These are phyloP conservation scores for Tamandua tetradactyla DNA, from an alignment of 2,797 vertebrate species.

Conservation along the genomic window DNA sequence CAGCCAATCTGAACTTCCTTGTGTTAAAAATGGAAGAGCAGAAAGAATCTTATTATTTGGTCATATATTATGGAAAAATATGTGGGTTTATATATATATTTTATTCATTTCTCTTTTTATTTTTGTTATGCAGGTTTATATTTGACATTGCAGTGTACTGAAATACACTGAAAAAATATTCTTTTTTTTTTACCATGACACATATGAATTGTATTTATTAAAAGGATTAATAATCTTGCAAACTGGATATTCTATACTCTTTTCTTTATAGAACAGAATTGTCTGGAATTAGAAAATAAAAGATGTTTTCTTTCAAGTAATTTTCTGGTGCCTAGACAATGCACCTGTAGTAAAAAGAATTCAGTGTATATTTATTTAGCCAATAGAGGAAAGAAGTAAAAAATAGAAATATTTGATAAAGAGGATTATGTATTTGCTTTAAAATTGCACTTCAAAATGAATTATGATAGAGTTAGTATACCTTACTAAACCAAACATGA, in stretches of 20 bases:
- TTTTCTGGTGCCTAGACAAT: neutral
- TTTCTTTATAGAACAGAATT: neutral
- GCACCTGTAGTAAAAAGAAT: neutral
- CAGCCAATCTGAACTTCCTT: neutral
- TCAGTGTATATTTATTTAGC: constrained; percentile 27
- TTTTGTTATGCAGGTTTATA: too few relatives aligned
- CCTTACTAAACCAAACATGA: neutral
- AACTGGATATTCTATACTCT: neutral
- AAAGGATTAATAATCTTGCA: neutral
- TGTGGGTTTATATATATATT: neutral
- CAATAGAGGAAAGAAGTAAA: neutral
- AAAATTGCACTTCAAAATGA: neutral
- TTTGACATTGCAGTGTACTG: neutral
- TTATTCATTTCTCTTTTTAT: too few relatives aligned
- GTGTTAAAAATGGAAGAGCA: neutral
- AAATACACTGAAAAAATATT: neutral
- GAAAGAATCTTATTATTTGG: neutral
- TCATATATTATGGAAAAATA: neutral
- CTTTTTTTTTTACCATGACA: neutral
- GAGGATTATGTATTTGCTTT: neutral
- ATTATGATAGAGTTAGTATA: neutral
- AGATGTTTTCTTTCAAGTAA: neutral
- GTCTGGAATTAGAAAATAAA: neutral
- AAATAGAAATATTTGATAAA: neutral
- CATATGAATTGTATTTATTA: neutral